Evolutionary conservation across 2,888 invertebrate species (phyloP), one percentile per base, ranked within the genome.

Genomic region (Melolontha melolontha): DNA sequence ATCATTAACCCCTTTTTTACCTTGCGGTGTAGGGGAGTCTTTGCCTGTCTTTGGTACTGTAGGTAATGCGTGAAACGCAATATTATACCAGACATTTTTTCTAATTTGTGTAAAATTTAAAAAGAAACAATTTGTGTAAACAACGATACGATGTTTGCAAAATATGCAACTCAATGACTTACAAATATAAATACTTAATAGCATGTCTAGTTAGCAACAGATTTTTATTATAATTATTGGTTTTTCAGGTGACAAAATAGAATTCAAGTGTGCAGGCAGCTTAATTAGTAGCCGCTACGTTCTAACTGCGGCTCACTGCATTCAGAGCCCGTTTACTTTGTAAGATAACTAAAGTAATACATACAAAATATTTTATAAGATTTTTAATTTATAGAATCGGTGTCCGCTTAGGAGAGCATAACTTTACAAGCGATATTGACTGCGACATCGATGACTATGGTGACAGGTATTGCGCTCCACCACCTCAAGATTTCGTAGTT

Each of bases 401-500:
- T 44, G 86, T 89, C 5, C 85, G 90, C 17, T 79, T 91, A 29
- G 91, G 91, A 0, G 90, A 90, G 69, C 86, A 88, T 27, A 17
- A 55, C 22, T 55, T 55, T 41, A 4, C 1, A 8, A 41, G 10
- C 6, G 41, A 55, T 5, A 10, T 12, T n/a, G 55, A 55, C 16
- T 55, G 55, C 4, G 11, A 2, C 2, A 22, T 27, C 1, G 11
- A 5, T n/a, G 7, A 39, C 14, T 22, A n/a, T 6, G 27, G 42
- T 5, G 5, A 6, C 1, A 7, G 5, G 6, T 7, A 22, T 17
- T 87, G 80, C 69, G 82, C 83, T 0, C 82, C 84, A 4, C 79
- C 77, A 49, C 84, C 85, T 44, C 86, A 87, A 75, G 85, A 88
- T 74, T 84, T 86, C 68, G 75, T 76, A 16, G 84, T 89, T 2